These are phyloP conservation scores for Caracal caracal DNA, from an alignment of 2,113 vertebrate species.

Conservation along the genomic window DNA sequence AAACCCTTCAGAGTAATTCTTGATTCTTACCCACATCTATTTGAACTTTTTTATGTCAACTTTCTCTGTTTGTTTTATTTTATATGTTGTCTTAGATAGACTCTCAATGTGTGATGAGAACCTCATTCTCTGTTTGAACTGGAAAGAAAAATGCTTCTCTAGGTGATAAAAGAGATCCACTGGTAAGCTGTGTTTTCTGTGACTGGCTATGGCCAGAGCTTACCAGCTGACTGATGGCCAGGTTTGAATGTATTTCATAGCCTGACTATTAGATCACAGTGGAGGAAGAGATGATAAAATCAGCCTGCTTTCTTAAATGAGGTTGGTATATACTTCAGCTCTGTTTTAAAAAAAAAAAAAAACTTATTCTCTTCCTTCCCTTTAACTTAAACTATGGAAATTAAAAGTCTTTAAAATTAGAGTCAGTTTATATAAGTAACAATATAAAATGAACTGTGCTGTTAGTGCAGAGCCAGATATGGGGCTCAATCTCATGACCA, in stretches of 20 bases:
- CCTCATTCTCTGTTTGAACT: slow-evolving; percentile 23
- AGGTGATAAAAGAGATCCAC: background rate
- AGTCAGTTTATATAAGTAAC: background rate
- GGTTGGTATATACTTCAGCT: background rate
- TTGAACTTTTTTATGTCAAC: slow-evolving; percentile 7
- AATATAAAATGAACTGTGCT: background rate
- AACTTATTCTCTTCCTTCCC: background rate
- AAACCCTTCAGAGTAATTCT: background rate
- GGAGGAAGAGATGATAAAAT: background rate
- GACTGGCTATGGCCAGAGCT: background rate
- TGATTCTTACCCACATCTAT: background rate
- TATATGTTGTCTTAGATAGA: background rate
- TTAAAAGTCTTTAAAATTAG: background rate
- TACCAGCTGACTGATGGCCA: background rate
- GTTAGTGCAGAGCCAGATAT: too few relatives aligned
- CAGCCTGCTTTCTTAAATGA: background rate
- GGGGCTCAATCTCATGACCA: too few relatives aligned
- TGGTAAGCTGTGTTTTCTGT: background rate
- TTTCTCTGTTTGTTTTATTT: slow-evolving; percentile 2
- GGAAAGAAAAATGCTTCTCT: background rate
- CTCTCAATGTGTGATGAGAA: background rate
- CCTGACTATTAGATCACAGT: background rate
- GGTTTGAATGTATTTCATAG: background rate
- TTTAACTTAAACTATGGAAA: background rate
- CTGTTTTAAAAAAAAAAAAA: background rate